Percentiles rank a stretch among this genome's conserved stretches.
phyloP scores from a whole-genome alignment of 2,797 vertebrate species.

The Sebastes paucispinis region DNA sequence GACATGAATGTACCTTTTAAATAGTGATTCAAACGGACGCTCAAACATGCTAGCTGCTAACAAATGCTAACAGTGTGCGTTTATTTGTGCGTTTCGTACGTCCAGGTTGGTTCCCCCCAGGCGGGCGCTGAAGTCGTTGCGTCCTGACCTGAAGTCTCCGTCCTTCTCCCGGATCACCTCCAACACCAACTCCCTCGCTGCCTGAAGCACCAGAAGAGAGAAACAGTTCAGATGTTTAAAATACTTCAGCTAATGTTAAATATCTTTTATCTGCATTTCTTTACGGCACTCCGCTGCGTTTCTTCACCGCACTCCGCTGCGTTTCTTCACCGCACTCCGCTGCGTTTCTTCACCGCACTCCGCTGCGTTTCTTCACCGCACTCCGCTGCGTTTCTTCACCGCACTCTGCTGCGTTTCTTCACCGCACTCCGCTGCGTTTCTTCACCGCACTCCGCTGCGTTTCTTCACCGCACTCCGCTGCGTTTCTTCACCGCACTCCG shows the following conservation, averaged over 20 bases:
- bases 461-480: rapidly evolving
- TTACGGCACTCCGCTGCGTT: too few species aligned
- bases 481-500: rapidly evolving
- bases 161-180: conserved; percentile 98
- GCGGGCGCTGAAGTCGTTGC: conserved; percentile 90
- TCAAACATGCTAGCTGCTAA: background rate
- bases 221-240: background rate
- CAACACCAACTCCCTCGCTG: conserved; percentile 94
- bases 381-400: too few species aligned
- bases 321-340: too few species aligned
- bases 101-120: conserved; percentile 93
- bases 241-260: background rate
- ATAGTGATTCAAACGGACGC: background rate
- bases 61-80: background rate
- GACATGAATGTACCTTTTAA: background rate
- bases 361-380: too few species aligned
- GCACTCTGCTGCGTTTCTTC: too few species aligned
- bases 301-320: too few species aligned
- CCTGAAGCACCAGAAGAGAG: conserved; percentile 75
- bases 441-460: too few species aligned
- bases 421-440: too few species aligned
- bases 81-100: conserved; percentile 71
- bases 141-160: conserved; percentile 90
- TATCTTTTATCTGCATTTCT: too few species aligned
- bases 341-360: too few species aligned